Percentiles rank a stretch among this genome's conserved stretches.
Conservation (phyloP, 2,113 vertebrate genomes). For the Conger conger region DNA sequence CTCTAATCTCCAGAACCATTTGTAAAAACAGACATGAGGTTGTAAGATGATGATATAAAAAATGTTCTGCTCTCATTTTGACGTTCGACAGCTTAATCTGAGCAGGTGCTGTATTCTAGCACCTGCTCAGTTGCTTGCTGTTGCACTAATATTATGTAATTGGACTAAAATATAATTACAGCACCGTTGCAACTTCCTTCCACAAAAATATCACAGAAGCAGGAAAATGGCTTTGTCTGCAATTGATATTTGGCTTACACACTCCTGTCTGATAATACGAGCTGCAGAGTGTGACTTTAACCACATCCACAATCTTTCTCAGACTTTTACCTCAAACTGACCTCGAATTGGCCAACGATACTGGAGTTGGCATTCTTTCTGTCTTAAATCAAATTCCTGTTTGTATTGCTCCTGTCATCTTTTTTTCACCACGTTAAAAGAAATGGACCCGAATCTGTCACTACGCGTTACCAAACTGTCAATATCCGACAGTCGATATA, state of each 20-base stretch:
- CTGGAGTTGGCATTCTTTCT: not conserved
- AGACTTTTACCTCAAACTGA: not conserved
- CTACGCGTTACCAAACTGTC: constrained; percentile 48
- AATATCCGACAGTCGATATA: constrained; percentile 52
- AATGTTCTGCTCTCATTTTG: too few species aligned
- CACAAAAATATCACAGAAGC: too few species aligned
- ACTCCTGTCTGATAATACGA: not conserved
- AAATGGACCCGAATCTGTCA: constrained; percentile 15
- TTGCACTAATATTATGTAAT: too few species aligned
- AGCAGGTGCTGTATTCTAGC: not conserved
- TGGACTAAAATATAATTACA: not conserved
- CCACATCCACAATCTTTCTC: not conserved
- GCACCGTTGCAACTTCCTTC: not conserved
- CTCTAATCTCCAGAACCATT: not conserved
- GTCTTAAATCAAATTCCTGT: not conserved
- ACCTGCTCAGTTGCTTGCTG: not conserved
- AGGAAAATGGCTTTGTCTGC: not conserved
- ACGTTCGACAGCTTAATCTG: too few species aligned
- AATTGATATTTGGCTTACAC: not conserved
- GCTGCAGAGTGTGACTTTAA: not conserved
- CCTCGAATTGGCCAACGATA: not conserved
- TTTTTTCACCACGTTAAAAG: constrained; percentile 2
- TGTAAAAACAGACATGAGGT: not conserved
- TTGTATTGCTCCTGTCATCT: not conserved
- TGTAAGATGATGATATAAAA: too few species aligned